Evolutionary conservation across 2,888 invertebrate species (phyloP).

Genomic region (Nomada goodeniana): DNA sequence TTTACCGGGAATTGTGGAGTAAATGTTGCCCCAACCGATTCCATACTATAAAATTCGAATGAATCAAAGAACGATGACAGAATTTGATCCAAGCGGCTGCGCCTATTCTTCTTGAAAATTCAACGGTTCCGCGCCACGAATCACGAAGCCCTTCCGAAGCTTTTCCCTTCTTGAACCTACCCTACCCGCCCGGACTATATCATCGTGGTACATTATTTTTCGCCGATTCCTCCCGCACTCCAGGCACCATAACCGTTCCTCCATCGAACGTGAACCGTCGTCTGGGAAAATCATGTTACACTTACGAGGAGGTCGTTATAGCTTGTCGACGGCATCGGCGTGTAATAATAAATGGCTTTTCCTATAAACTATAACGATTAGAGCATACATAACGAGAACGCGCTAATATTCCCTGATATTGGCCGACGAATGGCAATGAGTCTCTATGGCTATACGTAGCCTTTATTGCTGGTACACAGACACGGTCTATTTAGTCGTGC

Average conservation of each 20-base stretch:
- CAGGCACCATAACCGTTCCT: background rate
- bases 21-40: no score
- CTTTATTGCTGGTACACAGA: constrained; percentile 6
- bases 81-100: no score
- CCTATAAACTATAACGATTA: constrained; percentile 30
- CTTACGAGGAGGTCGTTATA: background rate
- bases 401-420: background rate
- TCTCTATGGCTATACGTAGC: no score
- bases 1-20: no score
- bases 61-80: no score
- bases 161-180: background rate
- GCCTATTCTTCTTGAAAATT: no score
- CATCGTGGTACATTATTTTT: background rate
- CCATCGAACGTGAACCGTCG: background rate
- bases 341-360: constrained; percentile 24
- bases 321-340: background rate
- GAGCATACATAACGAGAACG: constrained; percentile 16
- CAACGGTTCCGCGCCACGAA: no score
- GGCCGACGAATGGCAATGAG: background rate
- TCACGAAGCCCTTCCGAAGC: no score
- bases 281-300: constrained; percentile 26
- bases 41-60: no score
- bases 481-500: constrained; percentile 24
- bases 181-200: no score
- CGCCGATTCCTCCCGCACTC: background rate